Evolutionary conservation across 2,888 invertebrate genomes (phyloP).

Genomic region (Thecocarcelia acutangulata): DNA sequence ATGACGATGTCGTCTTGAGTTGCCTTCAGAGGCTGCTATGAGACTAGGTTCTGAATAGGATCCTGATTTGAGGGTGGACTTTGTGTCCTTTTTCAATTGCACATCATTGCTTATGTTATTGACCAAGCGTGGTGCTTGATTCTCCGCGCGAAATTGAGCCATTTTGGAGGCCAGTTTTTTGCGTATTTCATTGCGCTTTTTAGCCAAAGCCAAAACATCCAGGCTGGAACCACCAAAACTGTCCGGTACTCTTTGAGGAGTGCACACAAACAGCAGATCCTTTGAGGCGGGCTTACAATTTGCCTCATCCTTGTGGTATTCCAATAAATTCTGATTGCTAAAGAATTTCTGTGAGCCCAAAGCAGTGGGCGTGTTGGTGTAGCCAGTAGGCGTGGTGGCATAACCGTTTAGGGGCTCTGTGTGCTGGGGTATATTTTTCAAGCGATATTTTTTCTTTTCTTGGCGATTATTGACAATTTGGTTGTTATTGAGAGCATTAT

Average conservation of each 20-base stretch:
- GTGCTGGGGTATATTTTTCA: conserved; percentile 68
- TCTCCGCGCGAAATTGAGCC: conserved; percentile 63
- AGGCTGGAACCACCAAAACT: conserved; percentile 72
- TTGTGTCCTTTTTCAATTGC: conserved; percentile 73
- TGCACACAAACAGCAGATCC: conserved; percentile 80
- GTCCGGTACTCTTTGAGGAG: conserved; percentile 78
- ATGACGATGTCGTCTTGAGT: conserved; percentile 78
- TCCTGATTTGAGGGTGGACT: conserved; percentile 76
- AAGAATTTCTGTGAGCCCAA: conserved; percentile 79
- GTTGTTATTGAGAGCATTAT: conserved; percentile 80
- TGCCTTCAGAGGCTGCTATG: conserved; percentile 79
- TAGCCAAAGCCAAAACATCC: conserved; percentile 76
- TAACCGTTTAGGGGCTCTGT: conserved; percentile 77
- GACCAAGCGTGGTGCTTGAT: conserved; percentile 56
- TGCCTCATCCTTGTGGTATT: conserved; percentile 75
- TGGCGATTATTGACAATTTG: conserved; percentile 71
- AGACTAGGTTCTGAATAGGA: conserved; percentile 81
- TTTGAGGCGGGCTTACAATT: conserved; percentile 75
- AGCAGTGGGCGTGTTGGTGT: conserved; percentile 75
- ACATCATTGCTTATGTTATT: conserved; percentile 59
- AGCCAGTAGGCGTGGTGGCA: conserved; percentile 78
- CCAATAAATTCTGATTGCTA: conserved; percentile 79
- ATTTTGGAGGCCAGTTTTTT: conserved; percentile 74
- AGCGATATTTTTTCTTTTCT: conserved; percentile 76
- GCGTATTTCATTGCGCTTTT: conserved; percentile 77